Evolutionary conservation across 2,797 vertebrate species (phyloP).

Genomic region (Lycodopsis pacificus): DNA sequence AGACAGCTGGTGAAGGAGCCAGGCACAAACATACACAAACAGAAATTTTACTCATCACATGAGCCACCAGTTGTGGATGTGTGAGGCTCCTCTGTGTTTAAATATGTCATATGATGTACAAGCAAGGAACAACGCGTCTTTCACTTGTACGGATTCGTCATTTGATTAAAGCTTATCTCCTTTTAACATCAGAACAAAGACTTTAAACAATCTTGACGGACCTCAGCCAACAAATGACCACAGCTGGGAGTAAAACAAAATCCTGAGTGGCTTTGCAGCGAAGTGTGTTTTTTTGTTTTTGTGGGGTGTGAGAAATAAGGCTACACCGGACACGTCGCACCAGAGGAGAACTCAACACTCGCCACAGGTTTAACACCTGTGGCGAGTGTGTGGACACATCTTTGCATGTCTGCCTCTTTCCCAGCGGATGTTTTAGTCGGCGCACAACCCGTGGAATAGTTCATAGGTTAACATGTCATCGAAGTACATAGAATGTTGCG

Average conservation of each 20-base stretch:
- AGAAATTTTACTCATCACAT: conserved; percentile 15
- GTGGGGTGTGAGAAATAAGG: conserved; percentile 29
- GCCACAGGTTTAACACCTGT: conserved; percentile 50
- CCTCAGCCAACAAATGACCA: conserved; percentile 27
- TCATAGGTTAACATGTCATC: conserved; percentile 35
- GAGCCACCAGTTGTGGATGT: conserved; percentile 19
- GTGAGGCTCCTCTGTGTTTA: conserved; percentile 2
- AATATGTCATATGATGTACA: conserved; percentile 10
- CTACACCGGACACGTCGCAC: not conserved
- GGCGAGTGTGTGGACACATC: not conserved
- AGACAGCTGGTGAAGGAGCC: conserved; percentile 61
- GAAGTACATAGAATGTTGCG: not conserved
- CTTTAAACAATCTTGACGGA: not conserved
- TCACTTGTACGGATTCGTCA: not conserved
- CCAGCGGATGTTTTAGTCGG: conserved; percentile 11
- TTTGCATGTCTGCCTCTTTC: conserved; percentile 28
- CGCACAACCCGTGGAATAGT: conserved; percentile 39
- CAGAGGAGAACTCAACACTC: not conserved
- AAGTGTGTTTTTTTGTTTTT: not conserved
- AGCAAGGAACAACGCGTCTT: not conserved
- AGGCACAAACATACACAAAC: conserved; percentile 12
- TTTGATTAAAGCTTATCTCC: not conserved
- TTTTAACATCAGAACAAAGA: not conserved
- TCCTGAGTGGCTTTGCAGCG: no score
- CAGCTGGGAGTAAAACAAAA: not conserved